These are phyloP conservation scores for Drosophila teissieri DNA, from an alignment of 1,140 invertebrate species.

Conservation along the genomic window DNA sequence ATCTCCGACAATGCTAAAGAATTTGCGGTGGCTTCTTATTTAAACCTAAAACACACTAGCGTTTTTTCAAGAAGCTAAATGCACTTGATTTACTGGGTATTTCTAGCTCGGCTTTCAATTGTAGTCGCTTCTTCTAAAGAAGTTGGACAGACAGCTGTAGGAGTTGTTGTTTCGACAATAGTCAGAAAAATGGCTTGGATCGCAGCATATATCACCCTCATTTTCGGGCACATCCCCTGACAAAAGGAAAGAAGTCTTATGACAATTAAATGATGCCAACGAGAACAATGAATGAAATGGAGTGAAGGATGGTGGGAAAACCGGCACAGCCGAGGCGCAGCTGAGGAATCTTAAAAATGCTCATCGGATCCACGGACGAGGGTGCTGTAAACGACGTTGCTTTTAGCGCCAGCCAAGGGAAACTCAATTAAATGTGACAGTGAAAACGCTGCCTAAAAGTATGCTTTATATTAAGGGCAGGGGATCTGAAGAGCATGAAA, in stretches of 20 bases:
- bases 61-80: no score
- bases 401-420: constrained; percentile 69
- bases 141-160: constrained; percentile 3
- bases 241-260: constrained; percentile 56
- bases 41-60: not conserved
- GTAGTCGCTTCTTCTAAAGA: not conserved
- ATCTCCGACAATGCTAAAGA: not conserved
- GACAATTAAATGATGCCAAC: constrained; percentile 78
- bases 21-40: not conserved
- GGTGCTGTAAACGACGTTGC: constrained; percentile 71
- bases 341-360: constrained; percentile 75
- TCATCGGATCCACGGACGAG: constrained; percentile 10
- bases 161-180: not conserved
- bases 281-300: constrained; percentile 49
- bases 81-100: not conserved
- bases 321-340: constrained; percentile 19
- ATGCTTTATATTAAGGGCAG: constrained; percentile 61
- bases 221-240: constrained; percentile 4
- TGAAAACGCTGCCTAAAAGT: constrained; percentile 79
- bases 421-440: constrained; percentile 84
- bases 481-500: not conserved
- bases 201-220: constrained; percentile 50
- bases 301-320: constrained; percentile 2
- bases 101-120: not conserved
- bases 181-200: constrained; percentile 63